A percentile compares a stretch with the other conserved stretches of the same genome.
These are phyloP conservation scores for Orchesellides sinensis DNA, from an alignment of 2,888 invertebrate species.

Conservation along the genomic window DNA sequence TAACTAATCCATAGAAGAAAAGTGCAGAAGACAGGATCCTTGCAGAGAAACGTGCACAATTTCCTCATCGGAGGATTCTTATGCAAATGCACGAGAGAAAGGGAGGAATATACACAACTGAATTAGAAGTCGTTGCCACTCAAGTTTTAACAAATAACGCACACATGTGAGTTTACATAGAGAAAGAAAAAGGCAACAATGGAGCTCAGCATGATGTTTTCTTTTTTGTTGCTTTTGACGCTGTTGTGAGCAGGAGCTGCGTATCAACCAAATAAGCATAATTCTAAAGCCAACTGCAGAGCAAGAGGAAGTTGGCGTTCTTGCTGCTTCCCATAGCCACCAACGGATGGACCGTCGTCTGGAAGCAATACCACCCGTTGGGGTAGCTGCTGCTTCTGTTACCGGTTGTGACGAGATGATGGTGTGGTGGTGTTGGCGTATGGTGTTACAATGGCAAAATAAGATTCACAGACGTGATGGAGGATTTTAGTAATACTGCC, in stretches of 20 bases:
- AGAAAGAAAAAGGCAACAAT: slow-evolving; percentile 33
- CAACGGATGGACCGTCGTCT: slow-evolving; percentile 32
- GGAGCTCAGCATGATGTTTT: slow-evolving; percentile 30
- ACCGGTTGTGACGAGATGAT: slow-evolving; percentile 16
- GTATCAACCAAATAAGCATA: slow-evolving; percentile 2
- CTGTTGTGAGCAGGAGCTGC: neutral
- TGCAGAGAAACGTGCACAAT: neutral
- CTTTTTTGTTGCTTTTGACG: slow-evolving; percentile 7
- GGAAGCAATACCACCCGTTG: slow-evolving; percentile 62
- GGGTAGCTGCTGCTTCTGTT: slow-evolving; percentile 40
- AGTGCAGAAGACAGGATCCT: neutral
- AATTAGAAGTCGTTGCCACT: neutral
- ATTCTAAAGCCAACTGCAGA: neutral
- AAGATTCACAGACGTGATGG: slow-evolving; percentile 36
- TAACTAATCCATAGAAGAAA: too few species aligned
- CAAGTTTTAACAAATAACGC: too few species aligned
- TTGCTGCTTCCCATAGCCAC: slow-evolving; percentile 8
- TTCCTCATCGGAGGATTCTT: neutral
- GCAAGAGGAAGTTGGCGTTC: slow-evolving; percentile 45
- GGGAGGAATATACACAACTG: neutral
- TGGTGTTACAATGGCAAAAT: slow-evolving; percentile 4
- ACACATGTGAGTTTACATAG: neutral
- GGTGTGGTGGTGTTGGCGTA: slow-evolving; percentile 7
- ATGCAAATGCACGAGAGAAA: neutral
- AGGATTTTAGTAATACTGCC: slow-evolving; percentile 32